Percentiles rank a stretch among this genome's conserved stretches.
These are phyloP conservation scores for Menidia menidia DNA, from an alignment of 2,797 vertebrate species.

Conservation along the genomic window DNA sequence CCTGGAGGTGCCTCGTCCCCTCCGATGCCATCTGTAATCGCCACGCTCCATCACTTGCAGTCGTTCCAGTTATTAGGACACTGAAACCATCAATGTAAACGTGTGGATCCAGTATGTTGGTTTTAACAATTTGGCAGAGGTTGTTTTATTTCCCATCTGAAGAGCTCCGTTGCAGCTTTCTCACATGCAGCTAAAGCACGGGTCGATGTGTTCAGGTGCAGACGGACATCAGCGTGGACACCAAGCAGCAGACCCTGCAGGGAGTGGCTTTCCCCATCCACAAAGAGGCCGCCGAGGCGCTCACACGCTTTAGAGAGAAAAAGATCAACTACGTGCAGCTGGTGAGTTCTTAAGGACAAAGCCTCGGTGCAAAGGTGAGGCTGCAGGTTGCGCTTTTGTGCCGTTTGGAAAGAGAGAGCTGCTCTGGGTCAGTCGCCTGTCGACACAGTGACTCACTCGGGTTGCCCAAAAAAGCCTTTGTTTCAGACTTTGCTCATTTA, in stretches of 20 bases:
- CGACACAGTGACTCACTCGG: constrained; percentile 52
- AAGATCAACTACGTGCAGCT: constrained; percentile 95
- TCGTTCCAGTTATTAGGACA: constrained; percentile 16
- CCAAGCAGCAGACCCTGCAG: constrained; percentile 95
- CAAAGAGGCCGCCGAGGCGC: constrained; percentile 87
- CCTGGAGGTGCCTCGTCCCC: constrained; percentile 36
- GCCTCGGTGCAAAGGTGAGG: not conserved
- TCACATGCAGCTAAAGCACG: not conserved
- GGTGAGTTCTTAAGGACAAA: constrained; percentile 81
- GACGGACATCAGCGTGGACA: constrained; percentile 92
- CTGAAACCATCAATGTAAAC: not conserved
- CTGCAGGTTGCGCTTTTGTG: not conserved
- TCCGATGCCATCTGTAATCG: constrained; percentile 48
- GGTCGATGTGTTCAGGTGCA: constrained; percentile 86
- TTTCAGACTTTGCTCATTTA: constrained; percentile 57
- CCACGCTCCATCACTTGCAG: constrained; percentile 10
- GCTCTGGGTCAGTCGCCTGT: constrained; percentile 23
- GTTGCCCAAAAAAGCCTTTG: constrained; percentile 59
- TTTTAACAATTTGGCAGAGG: not conserved
- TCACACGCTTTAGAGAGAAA: constrained; percentile 88
- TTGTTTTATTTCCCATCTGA: no score
- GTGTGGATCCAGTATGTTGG: not conserved
- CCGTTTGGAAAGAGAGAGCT: constrained; percentile 8
- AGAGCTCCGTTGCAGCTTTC: not conserved
- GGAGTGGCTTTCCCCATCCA: constrained; percentile 95